Evolutionary conservation across 2,113 vertebrate genomes (phyloP).

Genomic region (Chaetorhynchus papuensis): DNA sequence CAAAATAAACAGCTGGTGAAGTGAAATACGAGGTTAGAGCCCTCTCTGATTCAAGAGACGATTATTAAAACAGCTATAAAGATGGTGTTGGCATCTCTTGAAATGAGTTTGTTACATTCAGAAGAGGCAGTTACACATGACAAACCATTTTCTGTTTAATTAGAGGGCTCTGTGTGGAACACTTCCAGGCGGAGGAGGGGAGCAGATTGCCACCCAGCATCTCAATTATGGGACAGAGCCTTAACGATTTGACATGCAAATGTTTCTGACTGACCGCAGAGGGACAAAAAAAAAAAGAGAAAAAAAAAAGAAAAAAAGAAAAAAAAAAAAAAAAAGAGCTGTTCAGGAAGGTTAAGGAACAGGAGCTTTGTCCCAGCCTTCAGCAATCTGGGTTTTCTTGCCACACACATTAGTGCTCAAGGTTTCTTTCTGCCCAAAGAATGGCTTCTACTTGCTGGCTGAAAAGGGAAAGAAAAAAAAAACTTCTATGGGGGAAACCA

Average conservation of each 20-base stretch:
- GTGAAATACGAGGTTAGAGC: conserved; percentile 56
- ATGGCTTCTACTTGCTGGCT: conserved; percentile 44
- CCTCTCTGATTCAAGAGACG: conserved; percentile 57
- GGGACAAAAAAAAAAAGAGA: not conserved
- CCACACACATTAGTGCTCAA: not conserved
- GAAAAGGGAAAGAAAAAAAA: conserved; percentile 42
- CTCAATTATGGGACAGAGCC: conserved; percentile 60
- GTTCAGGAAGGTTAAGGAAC: not conserved
- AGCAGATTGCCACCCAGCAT: conserved; percentile 66
- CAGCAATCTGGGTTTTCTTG: not conserved
- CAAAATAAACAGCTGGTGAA: conserved; percentile 33
- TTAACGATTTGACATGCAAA: conserved; percentile 15
- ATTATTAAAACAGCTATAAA: conserved; percentile 59
- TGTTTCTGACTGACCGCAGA: conserved; percentile 33
- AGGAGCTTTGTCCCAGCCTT: not conserved
- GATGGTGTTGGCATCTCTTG: conserved; percentile 61
- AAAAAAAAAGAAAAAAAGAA: rapidly evolving
- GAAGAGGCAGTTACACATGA: conserved; percentile 65
- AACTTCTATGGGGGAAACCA: not conserved
- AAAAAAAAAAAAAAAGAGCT: not conserved
- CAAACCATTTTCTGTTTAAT: conserved; percentile 73
- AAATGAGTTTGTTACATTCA: conserved; percentile 68
- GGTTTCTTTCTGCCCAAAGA: conserved; percentile 27
- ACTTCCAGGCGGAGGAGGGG: conserved; percentile 71
- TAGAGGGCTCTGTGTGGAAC: conserved; percentile 69